A percentile compares a stretch with the other conserved stretches of the same genome.
phyloP scores from a whole-genome alignment of 2,888 invertebrate species.

The Bombylius major region DNA sequence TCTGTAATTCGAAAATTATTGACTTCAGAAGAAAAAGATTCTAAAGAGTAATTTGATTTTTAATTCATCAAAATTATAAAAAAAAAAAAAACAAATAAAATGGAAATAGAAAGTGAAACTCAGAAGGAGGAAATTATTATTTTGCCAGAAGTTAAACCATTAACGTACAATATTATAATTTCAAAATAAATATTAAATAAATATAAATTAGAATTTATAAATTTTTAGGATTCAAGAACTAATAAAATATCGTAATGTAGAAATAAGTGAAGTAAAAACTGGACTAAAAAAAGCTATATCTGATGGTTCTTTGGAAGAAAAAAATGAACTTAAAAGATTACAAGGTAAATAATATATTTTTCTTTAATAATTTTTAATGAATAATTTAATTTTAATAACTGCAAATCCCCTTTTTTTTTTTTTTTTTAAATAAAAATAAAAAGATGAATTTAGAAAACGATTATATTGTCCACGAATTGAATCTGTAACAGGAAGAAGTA shows the following conservation, averaged over 20 bases:
- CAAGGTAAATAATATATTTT: background rate
- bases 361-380: background rate
- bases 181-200: no score
- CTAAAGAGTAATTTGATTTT: no score
- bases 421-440: background rate
- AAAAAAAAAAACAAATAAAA: no score
- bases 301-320: constrained; percentile 5
- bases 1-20: no score
- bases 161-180: background rate
- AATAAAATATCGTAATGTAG: background rate
- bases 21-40: no score
- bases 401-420: no score
- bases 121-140: background rate
- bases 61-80: no score
- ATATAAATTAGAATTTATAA: background rate
- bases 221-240: constrained; percentile 4
- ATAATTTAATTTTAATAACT: background rate
- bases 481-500: constrained; percentile 23
- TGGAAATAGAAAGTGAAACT: no score
- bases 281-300: constrained; percentile 3
- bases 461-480: constrained; percentile 27
- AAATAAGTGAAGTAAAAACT: background rate
- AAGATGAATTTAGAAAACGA: constrained; percentile 23
- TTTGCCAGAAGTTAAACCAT: background rate
- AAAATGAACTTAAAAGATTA: constrained; percentile 1